phyloP scores from a whole-genome alignment of 2,113 vertebrate species.

The Hippopotamus amphibius region DNA sequence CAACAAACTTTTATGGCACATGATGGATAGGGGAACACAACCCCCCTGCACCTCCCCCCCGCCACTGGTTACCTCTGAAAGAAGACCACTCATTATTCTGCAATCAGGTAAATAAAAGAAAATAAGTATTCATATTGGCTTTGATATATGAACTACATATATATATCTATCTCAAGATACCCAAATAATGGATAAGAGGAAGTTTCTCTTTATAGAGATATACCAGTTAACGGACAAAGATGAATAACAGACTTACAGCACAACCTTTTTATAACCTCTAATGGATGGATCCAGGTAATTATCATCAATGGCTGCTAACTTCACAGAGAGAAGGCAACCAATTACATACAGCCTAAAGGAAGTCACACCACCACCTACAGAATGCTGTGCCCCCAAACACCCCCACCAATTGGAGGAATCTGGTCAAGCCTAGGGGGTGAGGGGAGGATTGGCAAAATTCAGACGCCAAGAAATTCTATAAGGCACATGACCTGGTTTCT shows the following conservation, averaged over 20 bases:
- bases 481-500: not conserved
- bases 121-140: not conserved
- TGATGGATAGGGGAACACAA: too few relatives aligned
- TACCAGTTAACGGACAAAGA: not conserved
- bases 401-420: too few relatives aligned
- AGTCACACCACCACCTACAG: not conserved
- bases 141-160: not conserved
- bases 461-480: not conserved
- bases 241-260: fast-evolving
- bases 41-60: too few relatives aligned
- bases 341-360: not conserved
- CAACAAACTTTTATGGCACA: not conserved
- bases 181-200: not conserved
- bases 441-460: too few relatives aligned
- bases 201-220: too few relatives aligned
- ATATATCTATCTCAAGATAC: not conserved
- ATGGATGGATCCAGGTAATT: not conserved
- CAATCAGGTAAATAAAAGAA: not conserved
- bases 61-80: not conserved
- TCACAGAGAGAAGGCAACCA: not conserved
- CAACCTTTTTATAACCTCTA: fast-evolving
- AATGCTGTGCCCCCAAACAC: not conserved
- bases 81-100: not conserved
- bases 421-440: not conserved
- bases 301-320: too few relatives aligned